Conservation (phyloP, 2,113 vertebrate genomes). For the Nicator chloris region DNA sequence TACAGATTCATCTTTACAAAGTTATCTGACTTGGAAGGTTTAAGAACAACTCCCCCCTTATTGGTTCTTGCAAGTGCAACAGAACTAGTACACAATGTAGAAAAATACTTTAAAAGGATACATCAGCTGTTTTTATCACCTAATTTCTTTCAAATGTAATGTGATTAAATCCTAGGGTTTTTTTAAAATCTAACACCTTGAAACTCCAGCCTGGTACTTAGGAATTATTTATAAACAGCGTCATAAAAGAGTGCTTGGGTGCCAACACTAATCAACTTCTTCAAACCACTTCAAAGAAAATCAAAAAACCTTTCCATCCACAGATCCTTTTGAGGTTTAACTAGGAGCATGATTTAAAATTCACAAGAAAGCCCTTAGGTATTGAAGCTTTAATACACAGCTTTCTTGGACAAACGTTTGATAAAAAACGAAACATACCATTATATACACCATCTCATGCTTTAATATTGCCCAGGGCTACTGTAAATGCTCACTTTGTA, state of each 20-base stretch:
- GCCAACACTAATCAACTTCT: conserved; percentile 82
- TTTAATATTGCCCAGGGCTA: conserved; percentile 83
- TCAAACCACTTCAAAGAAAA: conserved; percentile 81
- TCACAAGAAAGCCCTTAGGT: conserved; percentile 82
- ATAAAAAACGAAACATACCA: conserved; percentile 77
- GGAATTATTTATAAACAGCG: conserved; percentile 86
- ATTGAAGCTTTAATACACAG: conserved; percentile 81
- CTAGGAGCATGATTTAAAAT: conserved; percentile 82
- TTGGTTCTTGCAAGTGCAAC: conserved; percentile 48
- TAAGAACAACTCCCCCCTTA: conserved; percentile 41
- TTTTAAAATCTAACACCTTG: conserved; percentile 75
- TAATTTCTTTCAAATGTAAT: conserved; percentile 72
- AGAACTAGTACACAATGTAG: conserved; percentile 60
- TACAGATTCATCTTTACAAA: conserved; percentile 40
- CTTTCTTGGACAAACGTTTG: conserved; percentile 84
- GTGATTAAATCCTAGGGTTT: conserved; percentile 73
- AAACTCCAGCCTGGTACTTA: conserved; percentile 74
- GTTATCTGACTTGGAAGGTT: conserved; percentile 30
- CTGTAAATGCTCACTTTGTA: conserved; percentile 84
- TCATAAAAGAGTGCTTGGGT: conserved; percentile 77
- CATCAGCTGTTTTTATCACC: conserved; percentile 65
- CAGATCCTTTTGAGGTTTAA: conserved; percentile 83
- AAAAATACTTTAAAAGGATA: conserved; percentile 69
- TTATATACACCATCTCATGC: conserved; percentile 73
- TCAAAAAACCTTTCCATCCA: conserved; percentile 78